Evolutionary conservation across 2,113 vertebrate species (phyloP).

Genomic region (Dinomys branickii): DNA sequence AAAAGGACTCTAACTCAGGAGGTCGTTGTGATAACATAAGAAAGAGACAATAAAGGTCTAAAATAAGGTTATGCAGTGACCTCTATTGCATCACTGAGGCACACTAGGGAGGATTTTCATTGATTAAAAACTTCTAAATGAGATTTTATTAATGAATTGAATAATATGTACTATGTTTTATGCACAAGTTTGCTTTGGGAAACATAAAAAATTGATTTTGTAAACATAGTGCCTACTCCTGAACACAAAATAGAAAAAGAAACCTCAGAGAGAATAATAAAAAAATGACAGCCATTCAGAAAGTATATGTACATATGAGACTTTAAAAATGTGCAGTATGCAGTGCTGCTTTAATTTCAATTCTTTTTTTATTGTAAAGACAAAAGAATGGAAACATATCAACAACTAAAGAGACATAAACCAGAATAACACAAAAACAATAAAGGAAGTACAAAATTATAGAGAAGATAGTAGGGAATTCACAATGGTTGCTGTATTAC

Average conservation of each 20-base stretch:
- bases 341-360: neutral
- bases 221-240: neutral
- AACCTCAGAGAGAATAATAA: neutral
- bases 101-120: neutral
- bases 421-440: too few relatives aligned
- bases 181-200: neutral
- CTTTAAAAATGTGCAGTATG: neutral
- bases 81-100: neutral
- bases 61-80: neutral
- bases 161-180: neutral
- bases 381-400: too few relatives aligned
- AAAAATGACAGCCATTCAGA: neutral
- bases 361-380: too few relatives aligned
- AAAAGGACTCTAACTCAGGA: neutral
- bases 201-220: conserved; percentile 17
- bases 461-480: too few relatives aligned
- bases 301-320: neutral
- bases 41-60: neutral
- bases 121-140: neutral
- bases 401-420: too few relatives aligned
- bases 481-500: too few relatives aligned
- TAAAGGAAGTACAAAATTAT: too few relatives aligned
- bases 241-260: neutral
- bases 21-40: neutral
- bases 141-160: neutral